Evolutionary conservation across 2,113 vertebrate species (phyloP), one percentile per base, ranked within the genome.

Genomic region (Perca flavescens): DNA sequence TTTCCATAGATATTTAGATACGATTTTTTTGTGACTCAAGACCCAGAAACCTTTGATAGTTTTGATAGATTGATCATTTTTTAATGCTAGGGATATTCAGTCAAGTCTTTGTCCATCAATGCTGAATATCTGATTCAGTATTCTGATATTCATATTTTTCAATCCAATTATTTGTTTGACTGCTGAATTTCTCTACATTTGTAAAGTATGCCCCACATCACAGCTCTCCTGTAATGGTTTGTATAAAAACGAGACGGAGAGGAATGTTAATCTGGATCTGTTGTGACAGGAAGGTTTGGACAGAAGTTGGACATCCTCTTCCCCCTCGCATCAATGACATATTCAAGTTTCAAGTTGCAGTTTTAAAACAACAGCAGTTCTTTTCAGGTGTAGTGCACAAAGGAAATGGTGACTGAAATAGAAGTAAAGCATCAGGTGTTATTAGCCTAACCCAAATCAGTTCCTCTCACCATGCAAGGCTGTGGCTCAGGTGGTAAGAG

Each of bases 1-100:
- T 63, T 84, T 50, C 61, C 17, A 70, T 25, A 36, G 7, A 72
- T 60, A 56, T 73, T 74, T 56, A 53, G 31, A 60, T 21, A 7
- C 19, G 9, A 21, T 31, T 71, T 50, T 31, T 66, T 50, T 53
- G 47, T 46, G 10, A 28, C 17, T 53, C 46, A 14, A 25, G 11
- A 4, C 16, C 31, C 2, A 19, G 19, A 81, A 81, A 71, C 40
- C 10, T 43, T 43, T 40, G 36, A 19, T 2, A 25, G 22, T 40
- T 40, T 40, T 40, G 40, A 40, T 40, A 46, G 36, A 54, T 36
- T 12, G n/a, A 21, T 4, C 6, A 15, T 40, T 40, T 40, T 25
- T 28, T 25, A 17, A n/a, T n/a, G 36, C 43, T 25, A 5, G 14
- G 64, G 22, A 54, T 2, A 22, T 12, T 19, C 4, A 46, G 17